Evolutionary conservation across 2,113 vertebrate species (phyloP), one percentile per base, ranked within the genome.

Genomic region (Spilogale gracilis): DNA sequence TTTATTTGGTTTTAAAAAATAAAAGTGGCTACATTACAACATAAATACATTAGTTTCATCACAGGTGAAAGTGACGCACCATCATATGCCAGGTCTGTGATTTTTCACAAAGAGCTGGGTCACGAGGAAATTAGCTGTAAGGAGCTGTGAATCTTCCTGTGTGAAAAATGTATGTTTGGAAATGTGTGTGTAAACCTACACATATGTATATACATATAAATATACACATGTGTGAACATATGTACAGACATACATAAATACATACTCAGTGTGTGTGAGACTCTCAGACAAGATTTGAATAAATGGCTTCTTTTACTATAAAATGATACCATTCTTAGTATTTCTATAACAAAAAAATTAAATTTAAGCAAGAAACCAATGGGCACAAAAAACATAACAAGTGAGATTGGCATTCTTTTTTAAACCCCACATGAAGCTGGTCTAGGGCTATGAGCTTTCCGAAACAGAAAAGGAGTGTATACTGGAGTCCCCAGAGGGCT

Each of bases 1-100:
- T 84, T 94, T 98, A 96, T 96, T 94, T 97, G 43, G 56, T 87
- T 95, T 97, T 92, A 88, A 93, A 97, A 93, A 91, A 91, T 94
- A 74, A 92, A 96, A 97, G 89, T 96, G 3, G 23, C 45, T 94
- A 13, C 60, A 85, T 94, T 96, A 95, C 79, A 96, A 0, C 56
- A 58, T 85, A 95, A 96, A 86, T 63, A 91, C 58, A 85, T 96
- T 88, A 67, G 43, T 88, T 18, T 92, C 21, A 92, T 91, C 80
- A 97, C 8, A 74, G 60, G 56, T 88, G 65, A 96, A 98, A 96
- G 94, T 95, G 60, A 78, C n/a, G 94, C 20, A 89, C 9, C 30
- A 25, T 91, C 6, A 61, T 81, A 38, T 96, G 16, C 87, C 20
- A 78, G 88, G 52, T 98, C 91, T 96, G 54, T 94, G 32, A n/a